Conservation (phyloP, 2,888 invertebrate species). For the Nephrotoma appendiculata region DNA sequence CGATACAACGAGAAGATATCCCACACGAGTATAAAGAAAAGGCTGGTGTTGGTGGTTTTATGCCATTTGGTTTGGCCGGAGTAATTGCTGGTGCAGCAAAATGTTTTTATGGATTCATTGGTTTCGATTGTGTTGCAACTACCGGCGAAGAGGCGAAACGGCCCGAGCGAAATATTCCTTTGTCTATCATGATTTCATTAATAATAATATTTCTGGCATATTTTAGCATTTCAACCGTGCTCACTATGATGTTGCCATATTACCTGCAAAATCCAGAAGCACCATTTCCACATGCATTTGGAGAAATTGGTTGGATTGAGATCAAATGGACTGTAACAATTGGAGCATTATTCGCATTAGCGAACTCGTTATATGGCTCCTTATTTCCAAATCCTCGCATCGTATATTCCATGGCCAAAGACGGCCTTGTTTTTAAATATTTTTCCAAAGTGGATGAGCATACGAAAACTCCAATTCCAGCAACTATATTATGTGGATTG, state of each 20-base stretch:
- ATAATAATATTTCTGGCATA: slow-evolving; percentile 75
- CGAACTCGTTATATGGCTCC: slow-evolving; percentile 73
- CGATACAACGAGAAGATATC: slow-evolving; percentile 46
- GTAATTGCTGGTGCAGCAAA: slow-evolving; percentile 77
- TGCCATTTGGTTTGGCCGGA: slow-evolving; percentile 80
- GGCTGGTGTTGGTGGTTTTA: slow-evolving; percentile 75
- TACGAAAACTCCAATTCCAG: slow-evolving; percentile 67
- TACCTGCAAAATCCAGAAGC: slow-evolving; percentile 71
- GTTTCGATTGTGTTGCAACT: slow-evolving; percentile 86
- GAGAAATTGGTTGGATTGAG: slow-evolving; percentile 54
- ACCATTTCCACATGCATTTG: slow-evolving; percentile 77
- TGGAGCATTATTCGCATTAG: slow-evolving; percentile 84
- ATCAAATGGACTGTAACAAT: slow-evolving; percentile 82
- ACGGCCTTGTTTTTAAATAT: slow-evolving; percentile 67
- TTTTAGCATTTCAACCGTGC: slow-evolving; percentile 77
- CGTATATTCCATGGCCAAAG: slow-evolving; percentile 80
- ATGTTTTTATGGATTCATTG: slow-evolving; percentile 88
- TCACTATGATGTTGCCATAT: slow-evolving; percentile 93
- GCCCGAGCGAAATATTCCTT: slow-evolving; percentile 79
- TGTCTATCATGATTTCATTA: slow-evolving; percentile 76
- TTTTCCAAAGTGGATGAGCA: slow-evolving; percentile 52
- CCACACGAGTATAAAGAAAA: slow-evolving; percentile 26
- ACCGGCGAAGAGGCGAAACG: slow-evolving; percentile 90
- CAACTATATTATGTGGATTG: slow-evolving; percentile 61
- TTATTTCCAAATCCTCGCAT: slow-evolving; percentile 82